Base-by-base conservation (phyloP, 2,113 vertebrate genomes). In the Corvus moneduloides region DNA sequence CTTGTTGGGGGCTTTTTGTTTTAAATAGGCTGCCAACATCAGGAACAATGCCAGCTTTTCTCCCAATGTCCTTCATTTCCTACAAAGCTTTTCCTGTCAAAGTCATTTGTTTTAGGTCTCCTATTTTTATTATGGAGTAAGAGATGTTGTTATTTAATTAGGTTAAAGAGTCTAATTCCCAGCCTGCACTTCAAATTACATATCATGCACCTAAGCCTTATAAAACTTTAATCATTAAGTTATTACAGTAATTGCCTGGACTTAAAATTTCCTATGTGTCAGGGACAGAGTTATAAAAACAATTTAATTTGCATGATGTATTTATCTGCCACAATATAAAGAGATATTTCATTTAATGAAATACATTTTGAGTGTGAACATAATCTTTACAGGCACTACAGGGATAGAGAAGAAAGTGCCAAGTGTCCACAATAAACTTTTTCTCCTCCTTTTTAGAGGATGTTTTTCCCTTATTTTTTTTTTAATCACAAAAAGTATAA, bases 121-220 rank as follows among this genome's bases (percentile, higher is more conserved):
- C 93, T 96, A 86, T 83, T 97, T 96, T 94, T 94, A 93, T 90
- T 77, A 94, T 21, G 23, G 28, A 72, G 2, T 73, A 87, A 81
- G 69, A 89, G 41, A 84, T 46, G 64, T 33, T 92, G 74, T 91
- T 93, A 90, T 78, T 95, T 96, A 97, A 96, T 91, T 97, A 97
- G 96, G 96, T 87, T 92, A 87, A 96, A 93, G 83, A 94, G 52
- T 32, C 76, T 52, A 94, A 97, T 97, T 96, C 96, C 93, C 94
- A 92, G 69, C 8, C 69, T 84, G 83, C 46, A 64, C 20, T 92
- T 75, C 66, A 96, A 93, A 95, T 92, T 96, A 81, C 37, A 64
- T 71, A 73, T 94, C 84, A 66, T 10, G 66, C 73, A 96, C 73
- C 56, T 56, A 90, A 90, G 76, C 64, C 85, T 91, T 74, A 90